Evolutionary conservation across 1,140 invertebrate species (phyloP), one percentile per base, ranked within the genome.

Genomic region (Drosophila bocqueti): DNA sequence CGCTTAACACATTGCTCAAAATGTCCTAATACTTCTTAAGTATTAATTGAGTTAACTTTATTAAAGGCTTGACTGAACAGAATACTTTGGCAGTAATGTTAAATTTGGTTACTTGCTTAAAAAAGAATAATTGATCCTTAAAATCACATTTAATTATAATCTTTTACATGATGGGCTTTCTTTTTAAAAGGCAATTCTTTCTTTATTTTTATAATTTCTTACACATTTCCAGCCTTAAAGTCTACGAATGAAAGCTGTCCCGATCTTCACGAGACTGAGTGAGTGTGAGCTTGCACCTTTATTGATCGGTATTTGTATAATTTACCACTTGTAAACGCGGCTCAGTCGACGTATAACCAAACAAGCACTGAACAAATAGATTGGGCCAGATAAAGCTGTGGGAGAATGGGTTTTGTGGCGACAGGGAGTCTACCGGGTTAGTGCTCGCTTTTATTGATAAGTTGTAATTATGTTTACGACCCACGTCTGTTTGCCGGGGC

Each of bases 381-480:
- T 65, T 67, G 77, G 31, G 21, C 13, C 43, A 31, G 67, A 72
- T 73, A 73, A 60, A 60, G 52, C 46, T 54, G 43, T 52, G 46
- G 60, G 52, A 59, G 76, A 49, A 31, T 72, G 55, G 45, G 26
- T 64, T 67, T 43, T 47, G 47, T 54, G 83, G 83, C 83, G 83
- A 87, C 83, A 89, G 49, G n/a, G 45, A 58, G 83, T 87, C 83
- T 87, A 73, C 76, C 77, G 66, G 59, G 49, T 75, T 67, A 63
- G 66, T 55, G 50, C 46, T 63, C 78, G 67, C 38, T 21, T 68
- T 89, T 89, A 73, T 89, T 87, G 84, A 87, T 83, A 86, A 86
- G 83, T 80, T 86, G 81, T 87, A 86, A 87, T 86, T 87, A 84
- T 74, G 76, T 89, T 89, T 87, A 87, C 77, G 77, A 38, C 36